phyloP scores from a whole-genome alignment of 2,113 vertebrate genomes.

The Haplotaxodon microlepis region DNA sequence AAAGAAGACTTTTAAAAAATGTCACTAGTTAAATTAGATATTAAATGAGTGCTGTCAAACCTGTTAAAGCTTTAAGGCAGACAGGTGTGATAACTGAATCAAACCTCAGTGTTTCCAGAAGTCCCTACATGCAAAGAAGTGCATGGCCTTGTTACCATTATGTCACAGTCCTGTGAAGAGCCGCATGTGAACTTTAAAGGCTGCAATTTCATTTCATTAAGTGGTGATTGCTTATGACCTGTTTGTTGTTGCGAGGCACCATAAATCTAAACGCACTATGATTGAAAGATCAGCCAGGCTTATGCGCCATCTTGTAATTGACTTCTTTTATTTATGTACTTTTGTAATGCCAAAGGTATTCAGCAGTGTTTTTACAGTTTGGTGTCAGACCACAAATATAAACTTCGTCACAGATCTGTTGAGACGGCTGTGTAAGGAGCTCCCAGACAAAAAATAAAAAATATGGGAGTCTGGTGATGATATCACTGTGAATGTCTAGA shows the following conservation, averaged over 20 bases:
- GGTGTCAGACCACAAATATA: not conserved
- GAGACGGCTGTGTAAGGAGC: not conserved
- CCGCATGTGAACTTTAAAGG: not conserved
- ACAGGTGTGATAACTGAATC: not conserved
- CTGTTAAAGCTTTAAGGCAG: not conserved
- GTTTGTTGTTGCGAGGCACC: not conserved
- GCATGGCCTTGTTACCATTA: not conserved
- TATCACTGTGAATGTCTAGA: not conserved
- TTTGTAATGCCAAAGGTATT: not conserved
- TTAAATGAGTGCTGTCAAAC: not conserved
- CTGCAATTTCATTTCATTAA: not conserved
- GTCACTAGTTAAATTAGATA: not conserved
- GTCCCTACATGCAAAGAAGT: not conserved
- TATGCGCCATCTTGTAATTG: not conserved
- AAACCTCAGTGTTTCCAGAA: not conserved
- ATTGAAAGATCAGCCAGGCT: not conserved
- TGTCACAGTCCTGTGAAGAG: not conserved
- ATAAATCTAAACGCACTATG: not conserved
- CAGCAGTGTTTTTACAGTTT: not conserved
- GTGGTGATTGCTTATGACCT: not conserved
- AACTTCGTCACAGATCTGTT: not conserved
- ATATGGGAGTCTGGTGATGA: not conserved
- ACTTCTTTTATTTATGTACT: not conserved
- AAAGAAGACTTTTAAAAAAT: not conserved
- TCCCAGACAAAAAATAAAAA: not conserved